phyloP scores from a whole-genome alignment of 2,113 vertebrate genomes.

The Nansenia antarctica region DNA sequence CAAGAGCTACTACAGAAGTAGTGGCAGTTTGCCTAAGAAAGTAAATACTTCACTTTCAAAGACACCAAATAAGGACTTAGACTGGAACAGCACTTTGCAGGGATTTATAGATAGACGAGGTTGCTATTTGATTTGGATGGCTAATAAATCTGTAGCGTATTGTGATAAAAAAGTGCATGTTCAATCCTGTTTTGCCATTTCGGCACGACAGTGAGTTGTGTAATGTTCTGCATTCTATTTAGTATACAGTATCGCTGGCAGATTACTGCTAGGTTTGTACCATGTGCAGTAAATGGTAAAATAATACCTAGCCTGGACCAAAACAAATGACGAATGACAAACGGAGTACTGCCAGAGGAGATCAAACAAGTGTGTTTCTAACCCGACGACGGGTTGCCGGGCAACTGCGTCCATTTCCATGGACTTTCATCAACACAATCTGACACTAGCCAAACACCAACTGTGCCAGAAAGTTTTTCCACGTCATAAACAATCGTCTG shows the following conservation, averaged over 20 bases:
- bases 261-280: not conserved
- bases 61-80: conserved; percentile 64
- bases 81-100: conserved; percentile 47
- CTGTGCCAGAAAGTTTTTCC: conserved; percentile 5
- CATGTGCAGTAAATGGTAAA: conserved; percentile 2
- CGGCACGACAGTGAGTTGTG: conserved; percentile 44
- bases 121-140: conserved; percentile 62
- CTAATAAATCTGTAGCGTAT: conserved; percentile 32
- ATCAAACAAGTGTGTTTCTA: not conserved
- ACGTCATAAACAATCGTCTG: conserved; percentile 16
- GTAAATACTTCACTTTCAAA: conserved; percentile 58
- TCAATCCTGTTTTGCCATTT: conserved; percentile 38
- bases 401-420: conserved; percentile 36
- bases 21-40: conserved; percentile 64
- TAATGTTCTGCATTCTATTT: conserved; percentile 22
- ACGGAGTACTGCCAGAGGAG: conserved; percentile 2
- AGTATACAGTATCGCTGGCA: conserved; percentile 37
- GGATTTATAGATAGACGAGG: conserved; percentile 45
- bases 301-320: conserved; percentile 18
- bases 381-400: not conserved
- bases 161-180: conserved; percentile 21
- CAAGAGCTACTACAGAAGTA: conserved; percentile 47
- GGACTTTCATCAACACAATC: conserved; percentile 16
- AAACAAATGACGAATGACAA: conserved; percentile 12
- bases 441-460: conserved; percentile 19